These are phyloP conservation scores for Melitaea athalia DNA, from an alignment of 2,888 invertebrate genomes.

Conservation along the genomic window DNA sequence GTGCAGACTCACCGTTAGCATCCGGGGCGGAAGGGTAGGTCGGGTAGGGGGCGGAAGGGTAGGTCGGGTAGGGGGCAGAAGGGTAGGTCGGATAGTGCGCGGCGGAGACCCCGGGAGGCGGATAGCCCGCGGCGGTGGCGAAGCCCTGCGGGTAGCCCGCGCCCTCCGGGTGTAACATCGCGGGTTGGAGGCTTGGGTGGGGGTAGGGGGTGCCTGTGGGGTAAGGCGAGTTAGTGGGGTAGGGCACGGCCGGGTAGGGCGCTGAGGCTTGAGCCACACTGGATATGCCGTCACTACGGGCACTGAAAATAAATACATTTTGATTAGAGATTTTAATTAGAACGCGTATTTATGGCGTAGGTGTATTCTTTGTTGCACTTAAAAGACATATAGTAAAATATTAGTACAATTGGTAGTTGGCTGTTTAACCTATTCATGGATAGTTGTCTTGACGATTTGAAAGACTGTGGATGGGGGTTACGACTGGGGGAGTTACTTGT, in stretches of 20 bases:
- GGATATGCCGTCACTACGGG: slow-evolving; percentile 43
- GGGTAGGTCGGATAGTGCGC: slow-evolving; percentile 40
- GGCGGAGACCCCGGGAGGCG: slow-evolving; percentile 41
- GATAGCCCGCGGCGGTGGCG: slow-evolving; percentile 39
- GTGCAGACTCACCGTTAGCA: slow-evolving; percentile 49
- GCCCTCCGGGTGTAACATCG: slow-evolving; percentile 18
- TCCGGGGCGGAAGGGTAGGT: too few species aligned
- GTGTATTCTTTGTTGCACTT: too few species aligned
- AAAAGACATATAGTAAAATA: too few species aligned
- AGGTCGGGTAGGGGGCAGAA: too few species aligned
- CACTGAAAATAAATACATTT: slow-evolving; percentile 21
- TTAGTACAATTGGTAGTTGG: too few species aligned
- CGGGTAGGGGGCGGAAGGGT: too few species aligned
- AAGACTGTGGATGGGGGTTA: too few species aligned
- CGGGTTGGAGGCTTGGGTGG: slow-evolving; percentile 20
- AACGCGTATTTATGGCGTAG: too few species aligned
- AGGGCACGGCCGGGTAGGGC: slow-evolving; percentile 48
- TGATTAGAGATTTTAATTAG: too few species aligned
- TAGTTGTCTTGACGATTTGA: too few species aligned
- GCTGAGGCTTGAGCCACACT: slow-evolving; percentile 44
- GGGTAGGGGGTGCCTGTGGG: slow-evolving; percentile 44
- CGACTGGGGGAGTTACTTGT: too few species aligned
- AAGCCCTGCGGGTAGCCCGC: slow-evolving; percentile 47
- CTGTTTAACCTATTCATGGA: too few species aligned
- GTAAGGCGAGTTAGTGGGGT: slow-evolving; percentile 42